Conservation (phyloP, 2,113 vertebrate species). For the Zeus faber region DNA sequence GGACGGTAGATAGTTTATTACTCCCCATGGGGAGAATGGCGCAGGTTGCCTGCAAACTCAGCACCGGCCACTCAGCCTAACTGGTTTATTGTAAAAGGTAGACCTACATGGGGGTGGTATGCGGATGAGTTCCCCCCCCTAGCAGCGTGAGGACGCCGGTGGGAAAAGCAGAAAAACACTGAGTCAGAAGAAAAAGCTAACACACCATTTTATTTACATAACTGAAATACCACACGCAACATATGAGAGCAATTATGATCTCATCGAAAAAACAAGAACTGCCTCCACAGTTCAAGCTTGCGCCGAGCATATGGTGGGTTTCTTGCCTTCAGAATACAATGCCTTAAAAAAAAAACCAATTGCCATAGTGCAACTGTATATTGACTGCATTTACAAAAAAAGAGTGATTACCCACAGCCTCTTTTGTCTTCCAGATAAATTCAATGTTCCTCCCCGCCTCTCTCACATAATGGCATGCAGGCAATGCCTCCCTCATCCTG, state of each 20-base stretch:
- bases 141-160: background rate
- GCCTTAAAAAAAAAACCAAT: background rate
- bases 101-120: background rate
- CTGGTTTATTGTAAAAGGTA: too few species aligned
- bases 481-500: slow-evolving; percentile 42
- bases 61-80: too few species aligned
- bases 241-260: slow-evolving; percentile 24
- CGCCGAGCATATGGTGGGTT: background rate
- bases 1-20: too few species aligned
- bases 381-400: background rate
- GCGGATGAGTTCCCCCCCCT: background rate
- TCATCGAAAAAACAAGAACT: background rate
- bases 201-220: slow-evolving; percentile 16
- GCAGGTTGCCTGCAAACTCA: too few species aligned
- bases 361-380: background rate
- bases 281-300: background rate
- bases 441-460: background rate
- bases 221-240: slow-evolving; percentile 8
- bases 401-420: background rate
- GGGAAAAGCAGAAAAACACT: background rate
- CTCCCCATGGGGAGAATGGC: too few species aligned
- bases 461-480: slow-evolving; percentile 16
- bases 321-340: background rate
- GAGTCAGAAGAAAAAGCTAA: background rate
- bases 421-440: background rate